These are phyloP conservation scores for Brachionus rotundiformis DNA, from an alignment of 1,140 invertebrate species.

Conservation along the genomic window DNA sequence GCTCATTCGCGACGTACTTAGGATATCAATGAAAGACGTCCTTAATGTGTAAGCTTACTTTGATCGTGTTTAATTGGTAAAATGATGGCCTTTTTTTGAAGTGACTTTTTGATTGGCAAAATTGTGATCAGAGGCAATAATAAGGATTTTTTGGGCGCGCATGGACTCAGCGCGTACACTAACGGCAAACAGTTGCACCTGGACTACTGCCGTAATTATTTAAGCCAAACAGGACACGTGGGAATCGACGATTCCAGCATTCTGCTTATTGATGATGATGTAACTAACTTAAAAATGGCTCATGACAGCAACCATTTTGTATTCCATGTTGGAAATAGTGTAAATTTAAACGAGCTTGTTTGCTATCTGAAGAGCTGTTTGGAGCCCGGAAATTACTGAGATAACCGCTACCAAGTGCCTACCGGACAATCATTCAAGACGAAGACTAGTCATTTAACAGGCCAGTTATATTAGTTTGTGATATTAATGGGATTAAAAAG, in stretches of 20 bases:
- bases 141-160: background rate
- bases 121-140: slow-evolving; percentile 37
- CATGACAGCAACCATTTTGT: background rate
- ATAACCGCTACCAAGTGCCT: no score
- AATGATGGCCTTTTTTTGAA: background rate
- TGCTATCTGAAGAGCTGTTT: background rate
- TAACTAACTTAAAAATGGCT: slow-evolving; percentile 29
- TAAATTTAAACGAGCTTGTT: background rate
- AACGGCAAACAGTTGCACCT: slow-evolving; percentile 48
- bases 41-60: background rate
- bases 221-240: background rate
- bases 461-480: background rate
- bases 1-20: slow-evolving; percentile 59
- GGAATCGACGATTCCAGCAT: background rate
- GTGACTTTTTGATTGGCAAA: background rate
- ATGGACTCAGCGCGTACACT: slow-evolving; percentile 12
- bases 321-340: slow-evolving; percentile 3
- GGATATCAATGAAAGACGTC: slow-evolving; percentile 13
- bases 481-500: no score
- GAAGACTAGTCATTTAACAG: slow-evolving; percentile 7
- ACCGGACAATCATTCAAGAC: background rate
- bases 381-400: background rate
- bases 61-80: no score
- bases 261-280: slow-evolving; percentile 39
- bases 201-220: background rate